phyloP scores from a whole-genome alignment of 2,113 vertebrate species.

The Platycercus adscitus region DNA sequence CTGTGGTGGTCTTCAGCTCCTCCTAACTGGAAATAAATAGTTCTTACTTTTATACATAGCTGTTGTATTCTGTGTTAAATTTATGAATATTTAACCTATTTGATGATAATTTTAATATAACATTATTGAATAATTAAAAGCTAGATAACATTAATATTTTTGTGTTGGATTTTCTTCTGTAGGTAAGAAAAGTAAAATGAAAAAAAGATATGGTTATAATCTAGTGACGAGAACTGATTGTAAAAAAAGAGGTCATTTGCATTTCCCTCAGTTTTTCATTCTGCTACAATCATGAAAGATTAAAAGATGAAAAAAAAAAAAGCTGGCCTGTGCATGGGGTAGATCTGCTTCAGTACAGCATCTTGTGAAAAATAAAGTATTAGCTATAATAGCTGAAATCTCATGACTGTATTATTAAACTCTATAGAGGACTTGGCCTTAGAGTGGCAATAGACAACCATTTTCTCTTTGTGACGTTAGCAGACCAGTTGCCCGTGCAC shows the following conservation, averaged over 20 bases:
- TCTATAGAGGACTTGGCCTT: neutral
- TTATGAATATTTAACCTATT: neutral
- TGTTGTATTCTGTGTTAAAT: neutral
- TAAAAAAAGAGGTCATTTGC: neutral
- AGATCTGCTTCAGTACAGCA: neutral
- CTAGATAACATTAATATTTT: neutral
- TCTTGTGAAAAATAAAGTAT: neutral
- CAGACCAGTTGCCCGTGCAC: neutral
- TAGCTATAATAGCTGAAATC: neutral
- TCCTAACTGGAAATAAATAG: neutral
- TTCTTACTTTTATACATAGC: neutral
- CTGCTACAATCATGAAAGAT: neutral
- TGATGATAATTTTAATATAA: neutral
- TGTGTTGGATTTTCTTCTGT: neutral
- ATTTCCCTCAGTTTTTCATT: neutral
- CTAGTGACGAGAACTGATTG: neutral
- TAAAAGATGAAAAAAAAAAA: neutral
- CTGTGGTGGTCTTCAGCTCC: neutral
- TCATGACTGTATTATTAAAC: neutral
- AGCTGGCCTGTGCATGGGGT: neutral
- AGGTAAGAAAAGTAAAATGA: neutral
- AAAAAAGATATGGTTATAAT: neutral
- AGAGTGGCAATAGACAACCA: accelerated
- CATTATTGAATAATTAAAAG: neutral
- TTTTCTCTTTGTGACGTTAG: neutral